A percentile compares a stretch with the other conserved stretches of the same genome.
These are phyloP conservation scores for Patella vulgata DNA, from an alignment of 1,140 invertebrate genomes.

Conservation along the genomic window DNA sequence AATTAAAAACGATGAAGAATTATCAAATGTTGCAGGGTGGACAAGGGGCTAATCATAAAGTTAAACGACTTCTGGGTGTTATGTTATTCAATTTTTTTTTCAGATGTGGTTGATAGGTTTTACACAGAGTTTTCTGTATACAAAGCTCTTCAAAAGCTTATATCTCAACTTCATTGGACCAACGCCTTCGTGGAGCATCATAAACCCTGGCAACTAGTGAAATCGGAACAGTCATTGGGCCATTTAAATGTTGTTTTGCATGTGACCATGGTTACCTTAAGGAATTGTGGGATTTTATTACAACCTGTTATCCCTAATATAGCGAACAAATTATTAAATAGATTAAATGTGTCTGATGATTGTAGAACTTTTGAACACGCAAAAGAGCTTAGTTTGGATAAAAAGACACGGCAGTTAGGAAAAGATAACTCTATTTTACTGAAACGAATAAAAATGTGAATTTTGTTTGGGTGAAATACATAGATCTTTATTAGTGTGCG, in stretches of 20 bases:
- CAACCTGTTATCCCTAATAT: constrained; percentile 84
- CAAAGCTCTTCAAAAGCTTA: constrained; percentile 81
- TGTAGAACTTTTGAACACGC: constrained; percentile 30
- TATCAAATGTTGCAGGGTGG: no score
- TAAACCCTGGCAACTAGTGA: constrained; percentile 88
- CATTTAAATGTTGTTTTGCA: constrained; percentile 80
- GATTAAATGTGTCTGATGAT: constrained; percentile 55
- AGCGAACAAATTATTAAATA: constrained; percentile 70
- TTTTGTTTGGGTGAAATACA: no score
- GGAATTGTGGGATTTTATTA: constrained; percentile 54
- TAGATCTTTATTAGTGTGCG: no score
- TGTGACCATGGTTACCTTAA: constrained; percentile 82
- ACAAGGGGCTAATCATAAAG: background rate
- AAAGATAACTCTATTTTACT: no score
- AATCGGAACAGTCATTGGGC: constrained; percentile 59
- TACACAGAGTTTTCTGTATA: constrained; percentile 86
- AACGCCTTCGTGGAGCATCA: constrained; percentile 88
- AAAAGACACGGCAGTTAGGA: no score
- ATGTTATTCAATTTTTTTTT: constrained; percentile 28
- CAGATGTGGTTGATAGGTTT: constrained; percentile 66
- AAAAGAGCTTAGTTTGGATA: background rate
- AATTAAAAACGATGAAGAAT: no score
- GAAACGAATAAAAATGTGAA: no score
- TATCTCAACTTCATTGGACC: constrained; percentile 77
- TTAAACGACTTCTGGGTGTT: background rate